Base-by-base conservation (phyloP, 2,113 vertebrate genomes). In the Strix uralensis region DNA sequence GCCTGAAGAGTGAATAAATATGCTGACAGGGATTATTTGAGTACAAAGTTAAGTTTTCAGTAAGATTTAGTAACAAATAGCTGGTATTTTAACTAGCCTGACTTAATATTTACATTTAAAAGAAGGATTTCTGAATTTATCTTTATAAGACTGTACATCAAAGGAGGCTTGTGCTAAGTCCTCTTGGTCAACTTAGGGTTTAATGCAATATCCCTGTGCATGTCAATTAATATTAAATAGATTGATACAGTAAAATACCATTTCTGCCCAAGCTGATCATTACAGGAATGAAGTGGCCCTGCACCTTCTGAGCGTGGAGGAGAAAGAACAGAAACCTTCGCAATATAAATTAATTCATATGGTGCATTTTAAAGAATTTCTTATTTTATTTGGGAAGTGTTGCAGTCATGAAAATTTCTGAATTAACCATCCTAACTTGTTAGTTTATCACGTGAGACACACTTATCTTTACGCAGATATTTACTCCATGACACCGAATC, bases 131-230 rank as follows among this genome's bases (percentile, higher is more conserved):
- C 67, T 81, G 75, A 91, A 86, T 88, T 96, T 92, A 61, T 87
- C 95, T 92, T 82, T 18, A 1, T 78, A 78, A 93, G 75, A 34
- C 55, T 71, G 42, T 75, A 90, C 94, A 96, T 97, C 95, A 96
- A 97, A 97, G 94, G 83, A 93, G 46, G 51, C 69, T 97, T 95
- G 67, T 73, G 91, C 67, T 96, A 97, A 97, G 91, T 77, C 94
- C 85, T 87, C 70, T 81, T 81, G 87, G 91, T 93, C 91, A 83
- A 95, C 92, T 92, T 78, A 90, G 57, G 71, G 52, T 86, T 97
- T 97, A 97, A 93, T 67, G 91, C 74, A 77, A 80, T 90, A 94
- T 92, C 85, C 29, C 71, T 42, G 46, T 72, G 85, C 89, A 52
- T 47, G 88, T 80, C 89, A 95, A 42, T 97, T 96, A 95, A 63